Evolutionary conservation across 2,797 vertebrate genomes (phyloP), one percentile per base, ranked within the genome.

Genomic region (Syngnathus rostellatus): DNA sequence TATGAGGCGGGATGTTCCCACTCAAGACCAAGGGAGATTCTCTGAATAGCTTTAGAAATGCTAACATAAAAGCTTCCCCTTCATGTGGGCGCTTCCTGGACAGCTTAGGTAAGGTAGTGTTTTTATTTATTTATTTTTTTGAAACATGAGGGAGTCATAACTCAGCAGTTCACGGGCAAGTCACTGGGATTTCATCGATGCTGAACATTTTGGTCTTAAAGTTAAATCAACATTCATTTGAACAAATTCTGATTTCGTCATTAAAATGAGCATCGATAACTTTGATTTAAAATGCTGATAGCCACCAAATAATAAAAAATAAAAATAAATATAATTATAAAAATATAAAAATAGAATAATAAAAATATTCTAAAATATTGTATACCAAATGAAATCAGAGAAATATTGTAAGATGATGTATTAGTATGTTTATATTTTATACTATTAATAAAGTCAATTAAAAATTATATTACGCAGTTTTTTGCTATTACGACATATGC

Each of bases 31-130:
- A 72, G 57, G 72, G 43, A 65, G 37, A 81, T 67, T 75, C 70
- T 67, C 68, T 64, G 66, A 83, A 85, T 82, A 81, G 73, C 72
- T 82, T 75, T 69, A 64, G 68, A 77, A 81, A 79, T 65, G 72
- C 69, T 72, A 82, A 84, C 70, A 83, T 76, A 61, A 79, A 77
- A 70, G 45, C 69, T 72, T 82, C 55, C 78, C 64, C 76, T 76
- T 78, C 70, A 74, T 72, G 77, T 81, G 80, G 63, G 64, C 19
- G 63, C 62, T 63, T 63, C 55, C 74, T 81, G 78, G 77, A 80
- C 39, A 46, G 71, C 69, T 79, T 73, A 75, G 69, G 71, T 77
- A 74, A 78, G 69, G 67, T 69, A 75, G 84, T 78, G 74, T 78
- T 81, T 76, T 77, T 69, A 60, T 72, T 78, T 74, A 78, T 77